These are phyloP conservation scores for Brachionus manjavacas DNA, from an alignment of 1,140 invertebrate species.

Conservation along the genomic window DNA sequence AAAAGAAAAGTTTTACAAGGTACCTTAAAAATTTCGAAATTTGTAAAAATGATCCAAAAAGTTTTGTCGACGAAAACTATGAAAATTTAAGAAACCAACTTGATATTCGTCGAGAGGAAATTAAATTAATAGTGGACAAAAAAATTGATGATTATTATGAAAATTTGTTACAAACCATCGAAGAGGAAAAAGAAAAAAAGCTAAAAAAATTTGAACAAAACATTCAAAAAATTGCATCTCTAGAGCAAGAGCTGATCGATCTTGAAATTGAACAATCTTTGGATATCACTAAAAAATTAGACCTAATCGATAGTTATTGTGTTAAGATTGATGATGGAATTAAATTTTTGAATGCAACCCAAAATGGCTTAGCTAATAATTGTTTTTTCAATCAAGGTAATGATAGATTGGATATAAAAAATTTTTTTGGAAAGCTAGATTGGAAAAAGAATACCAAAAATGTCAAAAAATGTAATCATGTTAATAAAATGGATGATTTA, in stretches of 20 bases:
- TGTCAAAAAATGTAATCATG: too few species aligned
- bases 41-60: neutral
- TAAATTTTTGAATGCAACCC: neutral
- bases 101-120: neutral
- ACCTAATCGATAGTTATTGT: neutral
- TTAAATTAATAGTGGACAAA: neutral
- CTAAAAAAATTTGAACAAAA: neutral
- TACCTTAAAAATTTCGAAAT: neutral
- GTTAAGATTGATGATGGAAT: neutral
- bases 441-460: too few species aligned
- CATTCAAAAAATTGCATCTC: neutral
- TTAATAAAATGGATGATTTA: neutral
- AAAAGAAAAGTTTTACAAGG: neutral
- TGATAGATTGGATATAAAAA: too few species aligned
- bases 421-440: too few species aligned
- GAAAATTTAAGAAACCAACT: neutral
- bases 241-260: neutral
- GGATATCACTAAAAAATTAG: neutral
- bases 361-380: neutral
- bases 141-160: conserved; percentile 10
- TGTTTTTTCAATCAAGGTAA: neutral
- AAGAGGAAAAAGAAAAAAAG: neutral
- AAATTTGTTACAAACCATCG: neutral
- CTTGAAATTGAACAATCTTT: neutral
- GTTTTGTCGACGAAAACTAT: neutral